Evolutionary conservation across 2,888 invertebrate genomes (phyloP), one percentile per base, ranked within the genome.

Genomic region (Dichetophora obliterata): DNA sequence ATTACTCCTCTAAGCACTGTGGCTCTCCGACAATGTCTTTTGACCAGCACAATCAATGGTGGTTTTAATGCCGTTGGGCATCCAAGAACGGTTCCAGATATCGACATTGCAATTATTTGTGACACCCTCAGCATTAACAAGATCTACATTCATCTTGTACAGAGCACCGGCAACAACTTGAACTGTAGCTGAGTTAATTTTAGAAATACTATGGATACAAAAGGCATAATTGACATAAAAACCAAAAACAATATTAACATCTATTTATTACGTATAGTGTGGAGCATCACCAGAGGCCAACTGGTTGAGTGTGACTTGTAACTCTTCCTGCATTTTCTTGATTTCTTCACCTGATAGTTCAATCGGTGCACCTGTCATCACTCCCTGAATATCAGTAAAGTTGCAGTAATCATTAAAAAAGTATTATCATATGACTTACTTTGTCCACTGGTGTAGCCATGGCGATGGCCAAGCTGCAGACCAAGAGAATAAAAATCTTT

Each of bases 31-130:
- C 8, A 82, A 9, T 75, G 81, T 78, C 16, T 78, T 72, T 16
- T 82, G 82, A 16, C 82, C 81, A 5, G 79, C 79, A 16, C 82
- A 84, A 0, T 82, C 57, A 16, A 85, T 81, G n/a, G 82, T 82
- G 1, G 84, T 79, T 43, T 81, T 27, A 71, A 81, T 80, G 6
- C 80, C 82, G 61, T 84, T 77, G 43, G 11, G 43, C 69, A 83
- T 65, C 85, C 84, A 85, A 1, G 82, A 80, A 59, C 81, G 82
- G 5, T 80, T 79, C 82, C 83, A 83, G 71, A 85, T 85, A 5
- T 66, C 24, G 5, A 85, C 80, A 50, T 81, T 75, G 75, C 85
- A 84, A 9, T 80, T 79, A 77, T 82, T 83, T 0, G 71, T 74
- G 0, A 24, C 75, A 5, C 70, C 76, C 5, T 80, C 61, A 2